A percentile compares a stretch with the other conserved stretches of the same genome.
Evolutionary conservation across 2,113 vertebrate species (phyloP).

Genomic region (Clarias magur): DNA sequence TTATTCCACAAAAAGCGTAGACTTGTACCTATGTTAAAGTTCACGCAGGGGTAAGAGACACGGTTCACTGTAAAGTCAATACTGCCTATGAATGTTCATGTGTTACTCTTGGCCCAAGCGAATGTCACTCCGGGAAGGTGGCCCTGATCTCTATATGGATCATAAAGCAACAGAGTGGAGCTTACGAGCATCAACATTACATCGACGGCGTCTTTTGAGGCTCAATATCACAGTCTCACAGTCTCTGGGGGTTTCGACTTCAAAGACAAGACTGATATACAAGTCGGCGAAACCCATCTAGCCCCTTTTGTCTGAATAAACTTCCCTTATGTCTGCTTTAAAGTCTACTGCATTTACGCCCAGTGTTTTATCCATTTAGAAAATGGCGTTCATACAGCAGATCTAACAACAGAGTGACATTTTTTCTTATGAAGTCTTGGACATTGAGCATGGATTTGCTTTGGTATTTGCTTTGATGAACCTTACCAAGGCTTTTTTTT

Average conservation of each 20-base stretch:
- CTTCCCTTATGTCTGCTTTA: neutral
- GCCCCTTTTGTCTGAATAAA: slow-evolving; percentile 23
- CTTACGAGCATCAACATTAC: slow-evolving; percentile 50
- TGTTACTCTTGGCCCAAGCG: slow-evolving; percentile 45
- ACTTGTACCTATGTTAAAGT: slow-evolving; percentile 15
- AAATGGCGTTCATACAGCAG: neutral
- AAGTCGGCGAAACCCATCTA: neutral
- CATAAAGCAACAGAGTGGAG: slow-evolving; percentile 44
- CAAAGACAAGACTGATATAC: slow-evolving; percentile 26
- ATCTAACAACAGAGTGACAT: neutral
- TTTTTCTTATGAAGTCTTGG: neutral
- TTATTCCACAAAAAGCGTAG: slow-evolving; percentile 10
- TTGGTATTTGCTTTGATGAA: neutral
- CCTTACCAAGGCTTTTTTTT: slow-evolving; percentile 10
- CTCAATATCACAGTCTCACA: slow-evolving; percentile 9
- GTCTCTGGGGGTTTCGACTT: slow-evolving; percentile 24
- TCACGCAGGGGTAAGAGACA: slow-evolving; percentile 18
- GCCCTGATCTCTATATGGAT: slow-evolving; percentile 40
- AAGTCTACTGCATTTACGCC: neutral
- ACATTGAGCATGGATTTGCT: neutral
- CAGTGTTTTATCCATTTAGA: neutral
- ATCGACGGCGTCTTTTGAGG: slow-evolving; percentile 34
- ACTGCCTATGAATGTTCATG: slow-evolving; percentile 51
- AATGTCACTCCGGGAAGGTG: slow-evolving; percentile 41
- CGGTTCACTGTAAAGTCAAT: slow-evolving; percentile 45